Evolutionary conservation across 2,113 vertebrate species (phyloP).

Genomic region (Poicephalus meyeri): DNA sequence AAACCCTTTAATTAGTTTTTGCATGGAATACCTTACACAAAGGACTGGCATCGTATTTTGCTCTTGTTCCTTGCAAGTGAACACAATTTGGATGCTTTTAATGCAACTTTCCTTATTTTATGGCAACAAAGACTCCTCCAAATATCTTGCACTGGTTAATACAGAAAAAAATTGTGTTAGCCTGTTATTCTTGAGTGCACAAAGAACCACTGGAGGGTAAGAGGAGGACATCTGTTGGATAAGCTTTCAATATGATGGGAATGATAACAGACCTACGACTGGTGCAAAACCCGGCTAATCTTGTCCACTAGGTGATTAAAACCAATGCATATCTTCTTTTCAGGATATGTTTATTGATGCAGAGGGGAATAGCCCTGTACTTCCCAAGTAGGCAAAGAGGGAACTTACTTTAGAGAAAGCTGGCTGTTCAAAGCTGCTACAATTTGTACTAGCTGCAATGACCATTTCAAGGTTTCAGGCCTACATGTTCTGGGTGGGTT

Average conservation of each 20-base stretch:
- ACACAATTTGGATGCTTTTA: constrained; percentile 76
- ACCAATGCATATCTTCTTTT: neutral
- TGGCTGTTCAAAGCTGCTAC: neutral
- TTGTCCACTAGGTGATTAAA: constrained; percentile 54
- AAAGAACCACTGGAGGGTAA: constrained; percentile 74
- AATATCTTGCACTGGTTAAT: constrained; percentile 53
- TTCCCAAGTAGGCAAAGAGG: neutral
- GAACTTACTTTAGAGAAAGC: neutral
- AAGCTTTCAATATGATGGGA: constrained; percentile 78
- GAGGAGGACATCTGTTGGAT: constrained; percentile 82
- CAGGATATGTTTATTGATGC: constrained; percentile 15
- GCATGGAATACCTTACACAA: constrained; percentile 51
- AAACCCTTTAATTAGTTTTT: constrained; percentile 71
- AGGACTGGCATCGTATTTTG: constrained; percentile 69
- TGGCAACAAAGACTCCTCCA: constrained; percentile 75
- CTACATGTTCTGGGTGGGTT: constrained; percentile 31
- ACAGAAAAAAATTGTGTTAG: constrained; percentile 61
- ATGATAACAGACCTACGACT: constrained; percentile 66
- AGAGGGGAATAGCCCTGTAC: neutral
- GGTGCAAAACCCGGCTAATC: constrained; percentile 54
- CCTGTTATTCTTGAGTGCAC: constrained; percentile 73
- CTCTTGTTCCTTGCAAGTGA: constrained; percentile 63
- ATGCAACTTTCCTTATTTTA: constrained; percentile 75
- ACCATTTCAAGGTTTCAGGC: constrained; percentile 16
- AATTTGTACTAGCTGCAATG: neutral